These are phyloP conservation scores for Rhagoletis pomonella DNA, from an alignment of 1,140 invertebrate genomes.

Conservation along the genomic window DNA sequence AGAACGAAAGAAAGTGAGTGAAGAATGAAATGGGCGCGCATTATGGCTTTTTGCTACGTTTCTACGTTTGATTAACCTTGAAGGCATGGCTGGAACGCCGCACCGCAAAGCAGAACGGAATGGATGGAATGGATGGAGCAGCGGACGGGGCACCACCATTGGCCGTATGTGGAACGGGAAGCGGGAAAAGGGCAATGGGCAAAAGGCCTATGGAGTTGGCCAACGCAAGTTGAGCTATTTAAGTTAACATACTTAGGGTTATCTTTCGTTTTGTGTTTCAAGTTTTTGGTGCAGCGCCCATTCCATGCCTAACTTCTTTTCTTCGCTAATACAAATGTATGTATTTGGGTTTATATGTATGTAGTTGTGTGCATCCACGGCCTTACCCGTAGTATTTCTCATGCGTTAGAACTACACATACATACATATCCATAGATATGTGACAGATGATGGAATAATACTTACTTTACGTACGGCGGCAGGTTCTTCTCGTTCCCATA, in stretches of 20 bases:
- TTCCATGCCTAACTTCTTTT: background rate
- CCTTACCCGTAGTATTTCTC: background rate
- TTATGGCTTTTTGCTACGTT: constrained; percentile 49
- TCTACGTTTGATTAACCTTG: constrained; percentile 48
- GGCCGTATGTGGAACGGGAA: background rate
- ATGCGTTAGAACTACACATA: no score
- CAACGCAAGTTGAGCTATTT: constrained; percentile 8
- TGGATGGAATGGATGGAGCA: background rate
- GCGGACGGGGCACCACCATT: no score
- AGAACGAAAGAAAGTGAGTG: background rate
- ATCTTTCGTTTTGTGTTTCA: background rate
- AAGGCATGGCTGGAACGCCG: constrained; percentile 27
- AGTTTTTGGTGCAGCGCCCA: background rate
- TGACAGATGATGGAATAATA: constrained; percentile 34
- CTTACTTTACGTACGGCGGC: background rate
- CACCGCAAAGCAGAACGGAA: background rate
- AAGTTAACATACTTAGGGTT: constrained; percentile 17
- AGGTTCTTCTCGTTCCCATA: background rate
- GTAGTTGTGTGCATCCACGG: no score
- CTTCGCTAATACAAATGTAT: background rate
- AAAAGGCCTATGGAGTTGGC: background rate
- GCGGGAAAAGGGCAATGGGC: no score
- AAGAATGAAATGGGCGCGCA: constrained; percentile 17
- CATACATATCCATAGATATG: no score
- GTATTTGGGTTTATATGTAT: background rate